Base-by-base conservation (phyloP, 2,888 invertebrate species). In the Eurytoma adleriae region DNA sequence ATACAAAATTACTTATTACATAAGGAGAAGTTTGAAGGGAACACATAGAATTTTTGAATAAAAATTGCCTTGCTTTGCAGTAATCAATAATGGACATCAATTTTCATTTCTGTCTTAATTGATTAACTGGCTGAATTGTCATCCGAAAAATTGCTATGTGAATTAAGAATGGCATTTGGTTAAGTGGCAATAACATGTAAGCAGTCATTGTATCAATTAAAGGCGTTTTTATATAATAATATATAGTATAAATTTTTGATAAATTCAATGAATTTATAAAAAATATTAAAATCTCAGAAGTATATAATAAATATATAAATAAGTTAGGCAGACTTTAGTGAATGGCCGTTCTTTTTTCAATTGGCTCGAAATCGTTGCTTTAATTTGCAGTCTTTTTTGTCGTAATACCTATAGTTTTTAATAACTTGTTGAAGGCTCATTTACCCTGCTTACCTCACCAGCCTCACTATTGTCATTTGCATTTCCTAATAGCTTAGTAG, bases 401-500 rank as follows among this genome's bases (percentile, higher is more conserved):
- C 48, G 0, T 54, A 61, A 72, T 72, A 50, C 7, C 2, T 18
- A 18, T 4, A 13, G 24, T 24, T 24, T 13, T 18, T n/a, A 79
- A 66, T 79, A 72, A 13, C 81, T 82, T 12, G 81, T 82, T n/a
- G 81, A 79, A 0, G 79, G 76, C 24, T 79, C 81, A 30, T 79
- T 68, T 0, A 52, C 52, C 40, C 0, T 56, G 74, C 2, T 10
- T 10, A 0, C 67, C 57, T 69, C 69, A 12, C 14, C 10, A 3
- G 48, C n/a, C 62, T 76, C 66, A 3, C 20, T 78, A 3, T 24
- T 78, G 13, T 10, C 54, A 24, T 67, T 16, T 0, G 66, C 56
- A 18, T 73, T 79, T 24, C 10, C 56, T 0, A 64, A 16, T 14
- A 48, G 14, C 62, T 74, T 77, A 24, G 78, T 61, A 12, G 61